These are phyloP conservation scores for Oxygymnocypris stewartii DNA, from an alignment of 2,113 vertebrate genomes.

Conservation along the genomic window DNA sequence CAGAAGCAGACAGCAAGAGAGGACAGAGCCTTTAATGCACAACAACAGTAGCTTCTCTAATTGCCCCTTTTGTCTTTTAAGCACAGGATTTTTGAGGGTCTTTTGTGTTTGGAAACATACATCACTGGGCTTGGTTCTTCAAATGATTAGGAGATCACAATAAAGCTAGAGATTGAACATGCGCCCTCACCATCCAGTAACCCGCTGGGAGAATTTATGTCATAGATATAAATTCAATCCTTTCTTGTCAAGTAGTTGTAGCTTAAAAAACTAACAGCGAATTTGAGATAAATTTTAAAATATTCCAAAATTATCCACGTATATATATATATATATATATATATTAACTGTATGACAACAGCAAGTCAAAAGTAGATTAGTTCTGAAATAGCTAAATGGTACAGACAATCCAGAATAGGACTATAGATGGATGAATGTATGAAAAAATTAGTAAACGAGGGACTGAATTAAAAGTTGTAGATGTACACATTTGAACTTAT, in stretches of 20 bases:
- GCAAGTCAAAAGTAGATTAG: background rate
- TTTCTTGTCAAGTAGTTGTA: background rate
- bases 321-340: background rate
- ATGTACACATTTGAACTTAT: background rate
- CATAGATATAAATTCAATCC: background rate
- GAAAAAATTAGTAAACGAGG: background rate
- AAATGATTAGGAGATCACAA: conserved; percentile 50
- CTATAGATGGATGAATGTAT: background rate
- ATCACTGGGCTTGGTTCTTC: conserved; percentile 51
- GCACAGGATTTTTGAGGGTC: conserved; percentile 69
- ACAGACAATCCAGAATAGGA: background rate
- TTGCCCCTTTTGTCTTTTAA: conserved; percentile 74
- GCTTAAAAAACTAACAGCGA: background rate
- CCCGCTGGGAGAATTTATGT: conserved; percentile 43
- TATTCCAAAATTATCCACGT: background rate
- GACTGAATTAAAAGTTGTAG: background rate
- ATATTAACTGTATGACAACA: background rate
- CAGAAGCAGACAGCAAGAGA: conserved; percentile 72
- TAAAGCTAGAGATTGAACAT: background rate
- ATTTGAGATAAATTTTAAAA: background rate
- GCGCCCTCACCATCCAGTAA: background rate
- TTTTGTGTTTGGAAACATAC: conserved; percentile 61
- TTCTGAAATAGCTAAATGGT: background rate
- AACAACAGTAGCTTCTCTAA: conserved; percentile 76
- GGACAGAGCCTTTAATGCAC: conserved; percentile 66